Percentiles rank a stretch among this genome's conserved stretches.
Evolutionary conservation across 1,140 invertebrate species (phyloP).

Genomic region (Drosophila simulans): DNA sequence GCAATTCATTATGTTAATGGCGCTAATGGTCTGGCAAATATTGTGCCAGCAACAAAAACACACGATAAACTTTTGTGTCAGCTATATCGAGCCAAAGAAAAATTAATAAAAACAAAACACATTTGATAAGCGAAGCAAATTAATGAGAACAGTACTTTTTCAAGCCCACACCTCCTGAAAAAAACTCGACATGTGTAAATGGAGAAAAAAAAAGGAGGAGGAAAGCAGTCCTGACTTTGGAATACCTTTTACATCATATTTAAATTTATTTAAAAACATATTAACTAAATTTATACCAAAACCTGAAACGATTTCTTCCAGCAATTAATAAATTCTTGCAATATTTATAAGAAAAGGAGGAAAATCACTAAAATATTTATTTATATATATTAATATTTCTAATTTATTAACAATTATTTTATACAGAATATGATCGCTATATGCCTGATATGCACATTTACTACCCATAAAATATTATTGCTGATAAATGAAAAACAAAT

Average conservation of each 20-base stretch:
- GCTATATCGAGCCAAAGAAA: conserved; percentile 36
- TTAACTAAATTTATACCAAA: no score
- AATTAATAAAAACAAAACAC: conserved; percentile 70
- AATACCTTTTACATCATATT: not conserved
- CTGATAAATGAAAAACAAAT: not conserved
- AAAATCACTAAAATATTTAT: no score
- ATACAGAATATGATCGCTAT: no score
- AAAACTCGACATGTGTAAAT: conserved; percentile 31
- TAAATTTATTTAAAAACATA: not conserved
- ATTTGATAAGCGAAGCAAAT: conserved; percentile 80
- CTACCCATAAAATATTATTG: not conserved
- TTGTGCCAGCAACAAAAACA: conserved; percentile 55
- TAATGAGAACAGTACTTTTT: conserved; percentile 60
- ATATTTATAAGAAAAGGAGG: no score
- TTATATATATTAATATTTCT: no score
- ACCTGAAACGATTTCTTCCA: no score
- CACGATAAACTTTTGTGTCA: conserved; percentile 52
- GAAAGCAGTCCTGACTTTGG: not conserved
- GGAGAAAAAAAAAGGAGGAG: not conserved
- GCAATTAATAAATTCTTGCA: no score
- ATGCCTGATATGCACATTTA: not conserved
- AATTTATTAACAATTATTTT: no score
- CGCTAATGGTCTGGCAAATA: conserved; percentile 80
- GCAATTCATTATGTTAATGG: conserved; percentile 82
- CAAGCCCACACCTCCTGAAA: conserved; percentile 4